Base-by-base conservation (phyloP, 2,113 vertebrate species). In the Scomber colias region DNA sequence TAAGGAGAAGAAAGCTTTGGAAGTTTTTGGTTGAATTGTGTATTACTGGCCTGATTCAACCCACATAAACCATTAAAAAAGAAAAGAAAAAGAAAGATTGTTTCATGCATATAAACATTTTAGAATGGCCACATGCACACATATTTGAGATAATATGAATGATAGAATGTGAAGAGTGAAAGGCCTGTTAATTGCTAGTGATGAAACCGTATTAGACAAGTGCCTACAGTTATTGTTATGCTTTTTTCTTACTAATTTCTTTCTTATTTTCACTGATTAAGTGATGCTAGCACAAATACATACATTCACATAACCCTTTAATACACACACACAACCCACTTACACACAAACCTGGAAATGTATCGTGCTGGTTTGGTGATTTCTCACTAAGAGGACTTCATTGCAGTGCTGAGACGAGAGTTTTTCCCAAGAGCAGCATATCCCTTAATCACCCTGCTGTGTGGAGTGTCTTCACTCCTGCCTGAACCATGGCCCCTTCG, bases 401-500 rank as follows among this genome's bases (percentile, higher is more conserved):
- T 11, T 59, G 48, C 19, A 21, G 7, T n/a, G 27, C 35, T 35
- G 69, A 74, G 55, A 81, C 0, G 1, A 83, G 59, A 35, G 66
- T n/a, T 53, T 70, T 48, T 70, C 63, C 48, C 53, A 53, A 68
- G 70, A 77, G 77, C 62, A 73, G 61, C 65, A 81, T 70, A 85
- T 83, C 65, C 83, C 19, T 82, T 86, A 90, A 90, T 91, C 78
- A 75, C 72, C 45, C 67, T 67, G 44, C 76, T 84, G 68, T 59
- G 66, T 72, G 51, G 69, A 83, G 72, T 70, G 84, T 72, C 53
- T 84, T 84, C 57, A 57, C 81, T 84, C 35, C 64, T 72, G 49
- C 64, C 64, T 71, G 71, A 90, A 89, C 86, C 77, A 27, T 79
- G 76, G 46, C 62, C 68, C 30, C 64, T 81, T 81, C 16, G 3